phyloP scores from a whole-genome alignment of 2,113 vertebrate genomes.

The Colistium nudipinnis region DNA sequence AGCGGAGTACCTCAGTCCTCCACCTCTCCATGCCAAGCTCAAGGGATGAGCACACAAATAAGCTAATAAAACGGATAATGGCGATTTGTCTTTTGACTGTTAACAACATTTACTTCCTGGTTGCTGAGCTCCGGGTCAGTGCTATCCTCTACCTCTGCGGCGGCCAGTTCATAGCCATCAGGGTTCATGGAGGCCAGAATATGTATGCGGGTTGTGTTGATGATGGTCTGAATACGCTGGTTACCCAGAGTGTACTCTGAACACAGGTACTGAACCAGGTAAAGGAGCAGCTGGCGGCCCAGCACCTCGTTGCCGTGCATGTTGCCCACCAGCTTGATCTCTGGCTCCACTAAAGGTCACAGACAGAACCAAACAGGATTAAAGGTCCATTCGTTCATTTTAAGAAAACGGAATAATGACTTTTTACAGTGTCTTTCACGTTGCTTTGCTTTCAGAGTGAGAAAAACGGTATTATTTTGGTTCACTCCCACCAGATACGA shows the following conservation, averaged over 20 bases:
- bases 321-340: slow-evolving; percentile 94
- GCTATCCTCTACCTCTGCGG: slow-evolving; percentile 90
- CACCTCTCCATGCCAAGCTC: slow-evolving; percentile 19
- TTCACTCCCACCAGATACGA: not conserved
- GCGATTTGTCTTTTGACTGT: slow-evolving; percentile 61
- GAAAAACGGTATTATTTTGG: not conserved
- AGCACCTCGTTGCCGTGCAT: slow-evolving; percentile 98
- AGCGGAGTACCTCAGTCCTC: slow-evolving; percentile 27
- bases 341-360: slow-evolving; percentile 89
- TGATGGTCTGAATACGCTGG: slow-evolving; percentile 87
- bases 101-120: slow-evolving; percentile 86
- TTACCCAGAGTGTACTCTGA: slow-evolving; percentile 91
- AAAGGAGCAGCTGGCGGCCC: slow-evolving; percentile 92
- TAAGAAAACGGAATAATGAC: not conserved
- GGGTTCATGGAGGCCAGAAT: slow-evolving; percentile 97
- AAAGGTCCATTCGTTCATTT: not conserved
- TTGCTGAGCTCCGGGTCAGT: slow-evolving; percentile 81
- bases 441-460: not conserved
- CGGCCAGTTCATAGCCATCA: slow-evolving; percentile 94
- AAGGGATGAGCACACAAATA: slow-evolving; percentile 12
- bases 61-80: slow-evolving; percentile 60
- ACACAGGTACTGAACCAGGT: slow-evolving; percentile 93
- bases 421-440: not conserved
- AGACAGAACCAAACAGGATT: slow-evolving; percentile 18
- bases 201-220: slow-evolving; percentile 94